These are phyloP conservation scores for Heliothis virescens DNA, from an alignment of 1,140 invertebrate genomes.

Conservation along the genomic window DNA sequence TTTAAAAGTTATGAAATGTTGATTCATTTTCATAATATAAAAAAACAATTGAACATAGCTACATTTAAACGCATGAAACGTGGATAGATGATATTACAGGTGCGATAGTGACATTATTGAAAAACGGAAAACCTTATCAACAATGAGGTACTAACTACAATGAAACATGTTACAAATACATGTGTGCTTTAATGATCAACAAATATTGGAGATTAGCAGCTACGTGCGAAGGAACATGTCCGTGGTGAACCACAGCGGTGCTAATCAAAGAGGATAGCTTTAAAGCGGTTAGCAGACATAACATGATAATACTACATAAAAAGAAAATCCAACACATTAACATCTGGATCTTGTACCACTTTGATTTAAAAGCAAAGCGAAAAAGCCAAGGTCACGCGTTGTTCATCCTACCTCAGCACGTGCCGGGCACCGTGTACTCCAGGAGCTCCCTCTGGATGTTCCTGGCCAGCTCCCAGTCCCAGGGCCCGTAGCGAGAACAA, in stretches of 20 bases:
- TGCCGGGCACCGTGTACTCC: conserved; percentile 64
- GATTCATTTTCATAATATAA: too few species aligned
- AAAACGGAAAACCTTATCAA: conserved; percentile 22
- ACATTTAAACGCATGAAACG: not conserved
- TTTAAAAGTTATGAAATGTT: too few species aligned
- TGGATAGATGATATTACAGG: not conserved
- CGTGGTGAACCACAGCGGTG: conserved; percentile 40
- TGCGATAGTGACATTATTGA: not conserved
- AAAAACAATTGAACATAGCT: not conserved
- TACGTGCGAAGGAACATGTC: conserved; percentile 46
- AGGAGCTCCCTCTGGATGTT: conserved; percentile 56
- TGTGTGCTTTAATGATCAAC: conserved; percentile 31
- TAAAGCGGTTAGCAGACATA: conserved; percentile 25
- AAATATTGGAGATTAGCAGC: conserved; percentile 46
- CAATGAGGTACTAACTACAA: conserved; percentile 1
- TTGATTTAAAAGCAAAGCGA: conserved; percentile 40
- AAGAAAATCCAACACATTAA: conserved; percentile 35
- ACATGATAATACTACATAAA: conserved; percentile 8
- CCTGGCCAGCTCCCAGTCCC: conserved; percentile 52
- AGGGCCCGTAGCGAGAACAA: conserved; percentile 52
- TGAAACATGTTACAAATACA: not conserved
- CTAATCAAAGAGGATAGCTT: conserved; percentile 45
- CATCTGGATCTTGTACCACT: conserved; percentile 25
- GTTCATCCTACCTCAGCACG: conserved; percentile 76
- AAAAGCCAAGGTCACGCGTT: conserved; percentile 55